Evolutionary conservation across 2,113 vertebrate genomes (phyloP).

Genomic region (Sardina pilchardus): DNA sequence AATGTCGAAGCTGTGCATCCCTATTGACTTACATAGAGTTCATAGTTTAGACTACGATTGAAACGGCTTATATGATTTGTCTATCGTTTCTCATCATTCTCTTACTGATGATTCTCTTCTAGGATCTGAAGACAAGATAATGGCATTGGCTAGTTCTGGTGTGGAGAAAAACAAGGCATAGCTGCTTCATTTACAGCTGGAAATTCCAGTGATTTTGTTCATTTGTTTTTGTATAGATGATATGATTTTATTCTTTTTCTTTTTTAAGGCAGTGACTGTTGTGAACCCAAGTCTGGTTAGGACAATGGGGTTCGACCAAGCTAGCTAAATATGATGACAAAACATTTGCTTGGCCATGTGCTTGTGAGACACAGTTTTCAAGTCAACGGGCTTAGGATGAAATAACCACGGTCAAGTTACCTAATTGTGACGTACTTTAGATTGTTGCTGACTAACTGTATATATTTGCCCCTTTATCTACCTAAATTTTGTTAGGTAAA

Average conservation of each 20-base stretch:
- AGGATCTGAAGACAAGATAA: conserved; percentile 96
- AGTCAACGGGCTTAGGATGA: neutral
- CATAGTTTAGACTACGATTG: too few species aligned
- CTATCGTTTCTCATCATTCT: neutral
- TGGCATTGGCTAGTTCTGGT: conserved; percentile 92
- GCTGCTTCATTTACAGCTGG: neutral
- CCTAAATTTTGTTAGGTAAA: neutral
- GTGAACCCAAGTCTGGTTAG: neutral
- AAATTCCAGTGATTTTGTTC: neutral
- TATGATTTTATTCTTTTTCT: neutral
- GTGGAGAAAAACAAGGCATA: conserved; percentile 84
- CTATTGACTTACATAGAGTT: neutral
- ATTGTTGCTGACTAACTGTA: neutral
- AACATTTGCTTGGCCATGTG: neutral
- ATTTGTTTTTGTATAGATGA: neutral
- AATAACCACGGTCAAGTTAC: neutral
- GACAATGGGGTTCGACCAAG: neutral
- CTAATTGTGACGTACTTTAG: neutral
- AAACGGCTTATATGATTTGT: neutral
- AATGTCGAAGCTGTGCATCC: neutral
- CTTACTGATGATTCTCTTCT: conserved; percentile 27
- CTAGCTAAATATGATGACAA: neutral
- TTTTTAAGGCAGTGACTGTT: neutral
- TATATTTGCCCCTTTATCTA: neutral
- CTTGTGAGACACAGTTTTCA: neutral